Evolutionary conservation across 2,113 vertebrate species (phyloP).

Genomic region (Strix aluco): DNA sequence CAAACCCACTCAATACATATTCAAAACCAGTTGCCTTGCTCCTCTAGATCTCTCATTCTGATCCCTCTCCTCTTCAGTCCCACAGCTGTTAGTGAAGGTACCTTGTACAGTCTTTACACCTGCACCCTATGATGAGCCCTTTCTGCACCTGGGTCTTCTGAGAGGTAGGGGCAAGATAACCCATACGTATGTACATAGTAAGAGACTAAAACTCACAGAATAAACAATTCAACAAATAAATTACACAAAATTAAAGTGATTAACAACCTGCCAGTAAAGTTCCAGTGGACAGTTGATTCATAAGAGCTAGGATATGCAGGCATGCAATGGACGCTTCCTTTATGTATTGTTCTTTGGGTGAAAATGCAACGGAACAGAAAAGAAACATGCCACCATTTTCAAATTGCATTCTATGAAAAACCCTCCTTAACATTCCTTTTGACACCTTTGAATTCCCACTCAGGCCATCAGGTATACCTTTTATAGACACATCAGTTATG

Average conservation of each 20-base stretch:
- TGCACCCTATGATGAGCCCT: neutral
- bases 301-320: neutral
- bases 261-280: neutral
- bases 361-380: neutral
- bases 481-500: neutral
- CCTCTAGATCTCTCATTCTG: neutral
- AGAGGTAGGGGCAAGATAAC: neutral
- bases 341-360: neutral
- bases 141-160: neutral
- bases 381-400: neutral
- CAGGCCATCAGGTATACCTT: neutral
- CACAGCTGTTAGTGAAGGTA: neutral
- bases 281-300: neutral
- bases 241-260: neutral
- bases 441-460: neutral
- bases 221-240: neutral
- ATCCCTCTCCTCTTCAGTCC: neutral
- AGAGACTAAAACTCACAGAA: neutral
- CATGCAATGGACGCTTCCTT: neutral
- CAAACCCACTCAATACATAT: neutral
- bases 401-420: neutral
- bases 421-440: neutral
- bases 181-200: neutral
- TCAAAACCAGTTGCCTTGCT: neutral
- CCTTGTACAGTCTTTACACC: neutral